phyloP scores from a whole-genome alignment of 2,797 vertebrate species.

The Myotis vivesi region DNA sequence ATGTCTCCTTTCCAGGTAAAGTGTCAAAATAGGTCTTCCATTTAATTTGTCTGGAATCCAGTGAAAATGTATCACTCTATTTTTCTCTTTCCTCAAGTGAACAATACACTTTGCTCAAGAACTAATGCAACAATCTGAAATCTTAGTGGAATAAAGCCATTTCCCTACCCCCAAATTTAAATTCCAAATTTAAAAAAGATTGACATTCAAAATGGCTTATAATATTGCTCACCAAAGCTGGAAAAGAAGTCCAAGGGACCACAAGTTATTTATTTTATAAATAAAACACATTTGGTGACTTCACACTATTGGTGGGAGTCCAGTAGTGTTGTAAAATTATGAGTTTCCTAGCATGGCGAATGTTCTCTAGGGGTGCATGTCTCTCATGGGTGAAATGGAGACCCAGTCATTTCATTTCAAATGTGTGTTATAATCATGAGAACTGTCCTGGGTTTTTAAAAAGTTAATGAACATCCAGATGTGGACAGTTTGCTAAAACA shows the following conservation, averaged over 20 bases:
- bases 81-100: slow-evolving; percentile 69
- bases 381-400: background rate
- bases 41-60: slow-evolving; percentile 75
- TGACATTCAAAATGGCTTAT: slow-evolving; percentile 68
- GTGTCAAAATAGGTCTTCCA: slow-evolving; percentile 74
- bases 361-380: background rate
- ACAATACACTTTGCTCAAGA: slow-evolving; percentile 70
- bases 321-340: background rate
- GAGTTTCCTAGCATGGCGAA: background rate
- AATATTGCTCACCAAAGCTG: slow-evolving; percentile 75
- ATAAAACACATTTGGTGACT: background rate
- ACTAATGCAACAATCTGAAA: slow-evolving; percentile 62
- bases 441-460: background rate
- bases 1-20: slow-evolving; percentile 73
- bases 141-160: slow-evolving; percentile 68
- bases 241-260: slow-evolving; percentile 58
- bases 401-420: background rate
- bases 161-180: slow-evolving; percentile 27
- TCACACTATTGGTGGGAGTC: background rate
- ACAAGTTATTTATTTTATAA: slow-evolving; percentile 33
- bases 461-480: background rate
- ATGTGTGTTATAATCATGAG: background rate
- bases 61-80: slow-evolving; percentile 65
- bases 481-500: background rate
- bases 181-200: slow-evolving; percentile 48